Base-by-base conservation (phyloP, 2,797 vertebrate species). In the Cynopterus sphinx region DNA sequence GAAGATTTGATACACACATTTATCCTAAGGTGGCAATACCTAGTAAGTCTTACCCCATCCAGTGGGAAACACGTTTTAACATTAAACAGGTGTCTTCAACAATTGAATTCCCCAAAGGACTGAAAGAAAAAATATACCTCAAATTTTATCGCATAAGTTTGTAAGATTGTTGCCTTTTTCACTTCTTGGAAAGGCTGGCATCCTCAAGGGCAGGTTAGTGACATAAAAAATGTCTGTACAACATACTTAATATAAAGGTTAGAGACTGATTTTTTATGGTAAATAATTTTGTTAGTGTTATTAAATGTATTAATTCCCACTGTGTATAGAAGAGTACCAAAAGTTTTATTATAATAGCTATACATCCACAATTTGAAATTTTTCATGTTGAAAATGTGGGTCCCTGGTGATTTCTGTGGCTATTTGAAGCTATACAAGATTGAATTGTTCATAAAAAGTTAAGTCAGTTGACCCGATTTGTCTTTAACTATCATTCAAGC, bases 401-500 rank as follows among this genome's bases (percentile, higher is more conserved):
- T 92, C 2, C 33, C 67, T 92, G 41, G 57, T 68, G 36, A 88
- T 89, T 95, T 94, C 75, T 90, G 26, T 83, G 61, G 78, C 74
- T 83, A 83, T 70, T 95, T 96, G 31, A 90, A 65, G 7, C 49
- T 81, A 24, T 75, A 17, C 43, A 71, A 73, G 36, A 77, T 68
- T 88, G 67, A 65, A 7, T 6, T 22, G 17, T 55, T 86, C 8
- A 49, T 67, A 86, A 53, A 92, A 94, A 89, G 33, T 55, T 83
- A 84, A 84, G 28, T 49, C 57, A 79, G 26, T 95, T 90, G 19
- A 61, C 41, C 9, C 87, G 33, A 59, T 61, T 92, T 90, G 26
- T 75, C 55, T 84, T 31, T 17, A 78, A n/a, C 70, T 84, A 15
- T 87, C 26, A 39, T 65, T 90, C 11, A 6, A 90, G 82, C 4